Evolutionary conservation across 2,797 vertebrate species (phyloP).

Genomic region (Scolopax bukidnonensis): DNA sequence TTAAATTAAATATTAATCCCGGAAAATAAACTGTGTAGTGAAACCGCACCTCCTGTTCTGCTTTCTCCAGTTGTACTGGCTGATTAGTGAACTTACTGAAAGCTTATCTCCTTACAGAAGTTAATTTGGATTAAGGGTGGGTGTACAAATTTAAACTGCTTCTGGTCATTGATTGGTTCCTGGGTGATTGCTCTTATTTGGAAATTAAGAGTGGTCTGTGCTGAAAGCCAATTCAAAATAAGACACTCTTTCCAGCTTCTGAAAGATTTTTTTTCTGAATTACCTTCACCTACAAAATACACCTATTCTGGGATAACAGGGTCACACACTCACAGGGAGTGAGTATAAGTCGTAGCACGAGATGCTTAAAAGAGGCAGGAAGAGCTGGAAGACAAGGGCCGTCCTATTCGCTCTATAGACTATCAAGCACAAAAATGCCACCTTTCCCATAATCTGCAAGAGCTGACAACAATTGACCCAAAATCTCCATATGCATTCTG

Average conservation of each 20-base stretch:
- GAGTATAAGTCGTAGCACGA: not conserved
- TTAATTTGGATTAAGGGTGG: slow-evolving; percentile 49
- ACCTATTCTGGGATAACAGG: not conserved
- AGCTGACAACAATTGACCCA: not conserved
- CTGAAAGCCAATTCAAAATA: not conserved
- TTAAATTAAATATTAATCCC: slow-evolving; percentile 5
- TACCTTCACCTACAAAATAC: not conserved
- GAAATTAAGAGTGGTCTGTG: not conserved
- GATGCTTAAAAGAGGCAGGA: not conserved
- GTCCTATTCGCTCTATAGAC: not conserved
- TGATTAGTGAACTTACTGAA: slow-evolving; percentile 15
- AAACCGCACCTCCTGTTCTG: not conserved
- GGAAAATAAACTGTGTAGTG: not conserved
- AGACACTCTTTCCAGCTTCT: not conserved
- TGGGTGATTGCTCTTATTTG: not conserved
- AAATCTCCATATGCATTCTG: not conserved
- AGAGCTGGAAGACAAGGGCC: not conserved
- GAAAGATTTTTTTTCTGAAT: not conserved
- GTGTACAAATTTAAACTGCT: slow-evolving; percentile 3
- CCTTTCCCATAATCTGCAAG: not conserved
- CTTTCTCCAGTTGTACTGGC: not conserved
- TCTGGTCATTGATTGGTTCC: not conserved
- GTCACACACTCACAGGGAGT: not conserved
- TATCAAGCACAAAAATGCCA: not conserved
- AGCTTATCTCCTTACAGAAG: slow-evolving; percentile 38